Conservation (phyloP, 2,888 invertebrate species). For the Mythimna albipuncta region DNA sequence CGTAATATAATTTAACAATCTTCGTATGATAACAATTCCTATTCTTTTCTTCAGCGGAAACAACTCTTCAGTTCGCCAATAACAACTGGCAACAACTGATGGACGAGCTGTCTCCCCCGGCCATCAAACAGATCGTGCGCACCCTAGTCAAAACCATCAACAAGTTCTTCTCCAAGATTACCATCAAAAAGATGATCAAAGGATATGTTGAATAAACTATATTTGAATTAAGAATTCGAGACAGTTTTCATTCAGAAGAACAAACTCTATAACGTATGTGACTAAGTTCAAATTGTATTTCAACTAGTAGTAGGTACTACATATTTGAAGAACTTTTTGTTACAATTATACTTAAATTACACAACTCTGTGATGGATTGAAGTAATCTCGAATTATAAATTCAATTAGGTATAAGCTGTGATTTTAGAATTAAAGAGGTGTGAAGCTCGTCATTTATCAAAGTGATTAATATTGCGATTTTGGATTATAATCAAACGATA, state of each 20-base stretch:
- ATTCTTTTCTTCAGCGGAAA: conserved; percentile 75
- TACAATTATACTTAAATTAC: neutral
- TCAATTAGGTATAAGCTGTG: conserved; percentile 19
- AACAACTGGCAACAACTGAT: conserved; percentile 87
- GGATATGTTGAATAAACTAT: conserved; percentile 68
- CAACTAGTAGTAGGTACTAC: neutral
- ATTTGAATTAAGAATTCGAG: neutral
- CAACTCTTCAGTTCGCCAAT: conserved; percentile 84
- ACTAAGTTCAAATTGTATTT: neutral
- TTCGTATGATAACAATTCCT: neutral
- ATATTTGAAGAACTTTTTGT: neutral
- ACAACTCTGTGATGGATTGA: neutral
- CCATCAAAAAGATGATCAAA: conserved; percentile 72
- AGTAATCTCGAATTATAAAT: conserved; percentile 2
- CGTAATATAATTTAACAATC: neutral
- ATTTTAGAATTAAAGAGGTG: conserved; percentile 9
- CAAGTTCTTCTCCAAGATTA: conserved; percentile 82
- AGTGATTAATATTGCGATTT: neutral
- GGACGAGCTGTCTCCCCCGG: conserved; percentile 87
- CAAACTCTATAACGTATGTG: neutral
- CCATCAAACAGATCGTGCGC: conserved; percentile 85
- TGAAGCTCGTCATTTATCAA: conserved; percentile 6
- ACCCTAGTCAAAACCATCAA: conserved; percentile 84
- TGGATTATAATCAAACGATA: too few species aligned
- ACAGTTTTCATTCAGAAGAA: neutral